A percentile compares a stretch with the other conserved stretches of the same genome.
Evolutionary conservation across 2,113 vertebrate species (phyloP).

Genomic region (Parus major): DNA sequence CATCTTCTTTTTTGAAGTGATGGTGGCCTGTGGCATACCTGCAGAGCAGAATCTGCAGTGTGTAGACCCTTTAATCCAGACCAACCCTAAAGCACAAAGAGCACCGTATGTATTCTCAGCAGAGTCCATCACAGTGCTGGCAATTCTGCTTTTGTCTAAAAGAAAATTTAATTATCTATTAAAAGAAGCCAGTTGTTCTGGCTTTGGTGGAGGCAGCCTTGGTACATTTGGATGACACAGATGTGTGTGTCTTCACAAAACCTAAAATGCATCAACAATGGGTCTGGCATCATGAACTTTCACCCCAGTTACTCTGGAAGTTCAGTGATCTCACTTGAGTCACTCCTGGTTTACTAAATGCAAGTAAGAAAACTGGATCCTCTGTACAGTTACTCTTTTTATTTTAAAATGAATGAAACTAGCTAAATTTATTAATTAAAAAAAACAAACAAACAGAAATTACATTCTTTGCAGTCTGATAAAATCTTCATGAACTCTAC

Average conservation of each 20-base stretch:
- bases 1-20: not conserved
- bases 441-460: not conserved
- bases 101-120: not conserved
- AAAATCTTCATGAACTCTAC: not conserved
- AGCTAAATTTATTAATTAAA: not conserved
- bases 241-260: not conserved
- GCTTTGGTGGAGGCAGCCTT: not conserved
- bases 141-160: not conserved
- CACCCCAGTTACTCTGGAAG: not conserved
- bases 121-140: not conserved
- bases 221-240: not conserved
- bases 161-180: not conserved
- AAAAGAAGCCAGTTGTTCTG: not conserved
- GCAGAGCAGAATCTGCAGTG: not conserved
- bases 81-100: not conserved
- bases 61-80: not conserved
- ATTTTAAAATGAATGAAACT: not conserved
- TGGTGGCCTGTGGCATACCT: not conserved
- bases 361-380: not conserved
- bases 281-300: not conserved
- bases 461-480: not conserved
- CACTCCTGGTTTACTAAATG: not conserved
- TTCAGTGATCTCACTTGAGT: not conserved
- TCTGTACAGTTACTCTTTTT: not conserved
- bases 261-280: not conserved